Evolutionary conservation across 2,113 vertebrate genomes (phyloP).

Genomic region (Tichodroma muraria): DNA sequence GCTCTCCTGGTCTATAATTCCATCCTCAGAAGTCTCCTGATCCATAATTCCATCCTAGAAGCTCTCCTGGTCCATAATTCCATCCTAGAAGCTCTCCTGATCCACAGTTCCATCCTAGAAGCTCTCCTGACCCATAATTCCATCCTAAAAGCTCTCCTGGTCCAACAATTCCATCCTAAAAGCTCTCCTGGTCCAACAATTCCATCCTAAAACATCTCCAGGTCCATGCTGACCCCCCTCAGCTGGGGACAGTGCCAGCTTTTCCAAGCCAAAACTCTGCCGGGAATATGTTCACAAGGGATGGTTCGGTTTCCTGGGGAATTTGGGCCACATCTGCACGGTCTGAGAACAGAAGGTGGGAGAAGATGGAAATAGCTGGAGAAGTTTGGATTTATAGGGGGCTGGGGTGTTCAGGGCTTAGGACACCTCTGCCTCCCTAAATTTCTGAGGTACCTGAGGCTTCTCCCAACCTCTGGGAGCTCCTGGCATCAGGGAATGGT

Average conservation of each 20-base stretch:
- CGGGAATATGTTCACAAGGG: background rate
- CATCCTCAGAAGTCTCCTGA: background rate
- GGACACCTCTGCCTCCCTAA: background rate
- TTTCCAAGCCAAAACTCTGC: background rate
- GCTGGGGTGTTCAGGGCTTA: background rate
- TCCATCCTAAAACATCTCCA: background rate
- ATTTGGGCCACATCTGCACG: background rate
- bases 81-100: accelerated
- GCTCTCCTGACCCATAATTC: background rate
- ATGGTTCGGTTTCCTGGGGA: no score
- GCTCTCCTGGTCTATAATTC: background rate
- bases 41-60: background rate
- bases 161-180: background rate
- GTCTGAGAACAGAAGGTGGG: background rate
- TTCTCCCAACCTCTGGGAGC: background rate
- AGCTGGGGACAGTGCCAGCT: background rate
- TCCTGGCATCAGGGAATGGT: background rate
- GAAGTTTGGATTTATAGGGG: accelerated
- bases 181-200: accelerated
- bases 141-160: accelerated
- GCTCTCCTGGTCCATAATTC: background rate
- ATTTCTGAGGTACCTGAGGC: background rate
- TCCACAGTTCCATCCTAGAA: no score
- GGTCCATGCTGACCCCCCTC: background rate
- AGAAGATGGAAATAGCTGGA: background rate